Evolutionary conservation across 2,113 vertebrate genomes (phyloP), one percentile per base, ranked within the genome.

Genomic region (Atherinomorus stipes): DNA sequence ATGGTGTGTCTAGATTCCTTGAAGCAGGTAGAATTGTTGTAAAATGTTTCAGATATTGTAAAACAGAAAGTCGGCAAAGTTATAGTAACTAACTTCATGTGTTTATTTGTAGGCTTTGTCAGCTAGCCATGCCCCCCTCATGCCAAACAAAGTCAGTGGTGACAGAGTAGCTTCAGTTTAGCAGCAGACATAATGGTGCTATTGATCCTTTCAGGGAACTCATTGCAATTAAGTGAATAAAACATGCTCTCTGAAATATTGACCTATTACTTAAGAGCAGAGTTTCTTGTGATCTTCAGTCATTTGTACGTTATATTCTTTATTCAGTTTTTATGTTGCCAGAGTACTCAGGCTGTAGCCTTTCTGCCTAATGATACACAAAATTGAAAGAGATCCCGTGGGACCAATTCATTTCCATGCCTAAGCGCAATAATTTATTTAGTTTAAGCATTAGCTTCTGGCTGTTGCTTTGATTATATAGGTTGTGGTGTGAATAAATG

Each of bases 311-410:
- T 44, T 52, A 58, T 57, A 51, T 22, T 68, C 25, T 73, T 62
- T 22, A 58, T 37, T 16, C 2, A 15, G 4, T 38, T 53, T 42
- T 23, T 15, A 70, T 11, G 12, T 60, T 71, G 57, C 18, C 19
- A n/a, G 25, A 40, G 37, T 44, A 21, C n/a, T 58, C 11, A 0
- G 31, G 31, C 31, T 34, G 31, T 34, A 34, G 4, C 31, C 31
- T 1, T 6, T 34, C 73, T 83, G 49, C 45, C 34, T 80, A 52
- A 68, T 81, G 68, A 78, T 49, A 22, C 51, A 42, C 54, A 44
- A 80, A 78, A 78, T 34, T 34, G 82, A 88, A 25, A 72, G 56
- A 66, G 52, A 37, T 71, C 84, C 76, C 50, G 10, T 21, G 51
- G 45, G 71, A 64, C 64, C n/a, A 59, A 57, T 64, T 15, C 44